A percentile compares a stretch with the other conserved stretches of the same genome.
These are phyloP conservation scores for Dendroctonus valens DNA, from an alignment of 1,140 invertebrate species.

Conservation along the genomic window DNA sequence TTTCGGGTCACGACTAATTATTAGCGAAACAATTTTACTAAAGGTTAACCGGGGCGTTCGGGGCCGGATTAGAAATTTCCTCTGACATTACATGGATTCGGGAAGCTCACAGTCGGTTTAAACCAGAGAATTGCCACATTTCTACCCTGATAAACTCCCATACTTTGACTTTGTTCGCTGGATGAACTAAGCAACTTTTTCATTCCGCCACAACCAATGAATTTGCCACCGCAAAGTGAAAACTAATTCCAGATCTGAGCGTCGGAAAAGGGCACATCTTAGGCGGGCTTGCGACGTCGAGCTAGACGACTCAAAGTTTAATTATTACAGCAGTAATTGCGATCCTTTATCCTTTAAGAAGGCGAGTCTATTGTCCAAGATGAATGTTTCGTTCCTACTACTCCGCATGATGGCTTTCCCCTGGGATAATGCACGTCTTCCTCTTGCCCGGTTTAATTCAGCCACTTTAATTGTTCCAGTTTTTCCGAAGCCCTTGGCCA, in stretches of 20 bases:
- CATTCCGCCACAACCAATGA: too few relatives aligned
- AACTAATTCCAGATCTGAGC: too few relatives aligned
- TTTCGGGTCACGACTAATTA: conserved; percentile 15
- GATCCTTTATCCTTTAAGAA: conserved; percentile 26
- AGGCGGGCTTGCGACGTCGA: neutral
- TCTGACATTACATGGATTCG: neutral
- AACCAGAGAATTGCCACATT: too few relatives aligned
- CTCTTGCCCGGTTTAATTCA: neutral
- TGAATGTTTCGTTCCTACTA: conserved; percentile 17
- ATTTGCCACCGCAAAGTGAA: too few relatives aligned
- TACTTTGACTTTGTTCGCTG: too few relatives aligned
- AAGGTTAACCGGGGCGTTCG: conserved; percentile 3
- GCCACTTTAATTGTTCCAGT: conserved; percentile 26
- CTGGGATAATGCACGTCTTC: conserved; percentile 6
- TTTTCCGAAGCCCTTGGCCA: conserved; percentile 19
- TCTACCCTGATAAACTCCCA: too few relatives aligned
- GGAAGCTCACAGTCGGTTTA: too few relatives aligned
- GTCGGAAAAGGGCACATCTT: neutral
- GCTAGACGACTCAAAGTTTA: conserved; percentile 20
- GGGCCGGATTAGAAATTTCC: conserved; percentile 11
- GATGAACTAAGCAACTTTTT: too few relatives aligned
- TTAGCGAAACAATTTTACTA: conserved; percentile 15
- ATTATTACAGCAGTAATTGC: conserved; percentile 29
- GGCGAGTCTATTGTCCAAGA: conserved; percentile 23
- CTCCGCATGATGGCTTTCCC: conserved; percentile 17